phyloP scores from a whole-genome alignment of 1,140 invertebrate genomes.

The Trichonephila inaurata region DNA sequence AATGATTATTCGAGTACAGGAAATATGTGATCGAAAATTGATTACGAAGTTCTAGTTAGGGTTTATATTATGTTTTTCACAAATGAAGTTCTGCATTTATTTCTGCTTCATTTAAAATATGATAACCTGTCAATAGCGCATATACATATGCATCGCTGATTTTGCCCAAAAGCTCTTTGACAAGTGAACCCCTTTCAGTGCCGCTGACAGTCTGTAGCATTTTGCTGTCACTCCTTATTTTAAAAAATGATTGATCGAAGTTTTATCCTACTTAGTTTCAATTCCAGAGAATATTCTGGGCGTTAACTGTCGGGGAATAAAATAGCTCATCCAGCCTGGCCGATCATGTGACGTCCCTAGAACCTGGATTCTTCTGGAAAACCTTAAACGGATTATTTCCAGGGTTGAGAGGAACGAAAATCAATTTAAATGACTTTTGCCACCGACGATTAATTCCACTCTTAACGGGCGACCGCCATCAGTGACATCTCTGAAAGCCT shows the following conservation, averaged over 20 bases:
- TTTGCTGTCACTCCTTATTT: not conserved
- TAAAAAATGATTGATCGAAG: not conserved
- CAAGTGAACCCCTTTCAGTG: too few relatives aligned
- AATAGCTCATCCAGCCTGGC: not conserved
- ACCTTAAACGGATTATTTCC: slow-evolving; percentile 5
- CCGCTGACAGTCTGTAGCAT: too few relatives aligned
- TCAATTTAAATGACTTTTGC: slow-evolving; percentile 42
- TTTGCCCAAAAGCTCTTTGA: too few relatives aligned
- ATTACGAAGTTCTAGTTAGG: too few relatives aligned
- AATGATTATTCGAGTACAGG: too few relatives aligned
- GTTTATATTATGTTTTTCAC: too few relatives aligned
- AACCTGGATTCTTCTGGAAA: not conserved
- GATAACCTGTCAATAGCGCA: too few relatives aligned
- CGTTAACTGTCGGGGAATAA: not conserved
- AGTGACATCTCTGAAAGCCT: slow-evolving; percentile 61
- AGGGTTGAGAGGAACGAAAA: slow-evolving; percentile 16
- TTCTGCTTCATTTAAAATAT: too few relatives aligned
- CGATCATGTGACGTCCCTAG: not conserved
- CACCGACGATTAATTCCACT: slow-evolving; percentile 52
- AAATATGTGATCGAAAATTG: too few relatives aligned
- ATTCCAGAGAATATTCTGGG: not conserved
- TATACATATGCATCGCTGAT: too few relatives aligned
- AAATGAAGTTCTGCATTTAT: too few relatives aligned
- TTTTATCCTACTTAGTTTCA: not conserved
- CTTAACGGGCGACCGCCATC: slow-evolving; percentile 47